A percentile compares a stretch with the other conserved stretches of the same genome.
phyloP scores from a whole-genome alignment of 1,140 invertebrate species.

The Pemphigus obesinymphae region DNA sequence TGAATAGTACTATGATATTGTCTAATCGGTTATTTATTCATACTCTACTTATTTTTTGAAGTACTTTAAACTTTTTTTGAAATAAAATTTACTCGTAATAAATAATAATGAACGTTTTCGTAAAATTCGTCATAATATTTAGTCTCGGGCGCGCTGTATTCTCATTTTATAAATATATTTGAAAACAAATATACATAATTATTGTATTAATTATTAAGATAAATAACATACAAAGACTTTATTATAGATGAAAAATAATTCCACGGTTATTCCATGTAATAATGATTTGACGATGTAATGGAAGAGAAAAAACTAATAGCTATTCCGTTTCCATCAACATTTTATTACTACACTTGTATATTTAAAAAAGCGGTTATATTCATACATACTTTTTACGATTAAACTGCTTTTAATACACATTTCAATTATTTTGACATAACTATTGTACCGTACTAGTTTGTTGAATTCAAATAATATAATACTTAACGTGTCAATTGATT shows the following conservation, averaged over 20 bases:
- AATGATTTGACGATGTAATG: too few relatives aligned
- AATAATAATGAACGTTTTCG: not conserved
- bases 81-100: not conserved
- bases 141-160: not conserved
- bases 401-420: not conserved
- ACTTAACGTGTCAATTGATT: slow-evolving; percentile 23
- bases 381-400: not conserved
- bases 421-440: not conserved
- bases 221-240: too few relatives aligned
- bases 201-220: too few relatives aligned
- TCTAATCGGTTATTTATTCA: not conserved
- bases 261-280: too few relatives aligned
- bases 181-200: too few relatives aligned
- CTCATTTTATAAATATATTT: not conserved
- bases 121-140: not conserved
- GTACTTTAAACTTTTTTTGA: not conserved
- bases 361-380: too few relatives aligned
- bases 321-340: not conserved
- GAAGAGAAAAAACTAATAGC: not conserved
- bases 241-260: too few relatives aligned
- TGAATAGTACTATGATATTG: not conserved
- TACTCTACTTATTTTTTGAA: not conserved
- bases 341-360: not conserved
- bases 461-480: not conserved
- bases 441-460: not conserved